A percentile compares a stretch with the other conserved stretches of the same genome.
Evolutionary conservation across 2,797 vertebrate genomes (phyloP).

Genomic region (Myotis pilosus): DNA sequence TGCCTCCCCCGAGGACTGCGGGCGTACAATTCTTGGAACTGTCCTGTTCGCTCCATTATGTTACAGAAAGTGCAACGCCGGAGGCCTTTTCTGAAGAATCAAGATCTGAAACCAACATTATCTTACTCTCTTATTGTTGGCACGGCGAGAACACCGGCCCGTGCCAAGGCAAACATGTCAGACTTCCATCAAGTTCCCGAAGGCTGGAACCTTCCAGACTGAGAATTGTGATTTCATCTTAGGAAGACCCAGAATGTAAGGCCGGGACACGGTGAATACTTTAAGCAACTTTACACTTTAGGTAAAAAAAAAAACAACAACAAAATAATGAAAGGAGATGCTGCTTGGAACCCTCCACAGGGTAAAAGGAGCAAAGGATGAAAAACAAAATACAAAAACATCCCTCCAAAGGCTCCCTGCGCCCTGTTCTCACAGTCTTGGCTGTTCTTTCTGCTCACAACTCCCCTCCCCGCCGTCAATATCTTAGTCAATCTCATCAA

Average conservation of each 20-base stretch:
- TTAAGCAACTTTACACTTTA: background rate
- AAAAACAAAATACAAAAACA: fast-evolving
- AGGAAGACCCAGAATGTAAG: background rate
- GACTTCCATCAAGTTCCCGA: constrained; percentile 47
- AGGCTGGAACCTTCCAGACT: constrained; percentile 38
- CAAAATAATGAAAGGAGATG: background rate
- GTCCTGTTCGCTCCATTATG: background rate
- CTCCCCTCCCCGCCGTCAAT: fast-evolving
- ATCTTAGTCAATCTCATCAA: background rate
- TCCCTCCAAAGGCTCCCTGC: fast-evolving
- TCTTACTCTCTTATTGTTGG: constrained; percentile 56
- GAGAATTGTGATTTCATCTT: constrained; percentile 16
- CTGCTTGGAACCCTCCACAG: background rate
- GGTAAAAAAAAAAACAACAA: background rate
- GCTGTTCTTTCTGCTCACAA: fast-evolving
- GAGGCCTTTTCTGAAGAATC: background rate
- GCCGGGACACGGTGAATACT: background rate
- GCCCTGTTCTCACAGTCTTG: too few species aligned
- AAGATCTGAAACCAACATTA: constrained; percentile 36
- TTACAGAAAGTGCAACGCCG: background rate
- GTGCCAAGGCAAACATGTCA: constrained; percentile 43
- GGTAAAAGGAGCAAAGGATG: background rate
- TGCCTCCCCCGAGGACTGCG: fast-evolving
- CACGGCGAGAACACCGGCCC: background rate
- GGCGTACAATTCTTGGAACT: constrained; percentile 39